Percentiles rank a stretch among this genome's conserved stretches.
These are phyloP conservation scores for Cladopsammia gracilis DNA, from an alignment of 64 coral and sea anemone species.

Conservation along the genomic window DNA sequence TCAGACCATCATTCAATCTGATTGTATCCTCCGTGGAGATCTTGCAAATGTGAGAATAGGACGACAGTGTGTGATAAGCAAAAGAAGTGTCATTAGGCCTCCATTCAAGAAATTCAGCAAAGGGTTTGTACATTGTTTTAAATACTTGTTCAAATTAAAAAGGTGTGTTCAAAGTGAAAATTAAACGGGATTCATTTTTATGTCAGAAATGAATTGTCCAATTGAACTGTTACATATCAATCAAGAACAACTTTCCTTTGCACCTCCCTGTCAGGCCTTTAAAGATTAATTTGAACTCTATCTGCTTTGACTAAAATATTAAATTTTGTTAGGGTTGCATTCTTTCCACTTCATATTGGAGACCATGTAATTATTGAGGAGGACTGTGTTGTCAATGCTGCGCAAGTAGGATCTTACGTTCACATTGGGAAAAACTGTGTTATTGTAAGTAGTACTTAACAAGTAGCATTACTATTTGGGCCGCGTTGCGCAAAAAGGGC, in stretches of 20 bases:
- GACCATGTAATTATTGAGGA: constrained; percentile 99
- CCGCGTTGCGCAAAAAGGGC: too few relatives aligned
- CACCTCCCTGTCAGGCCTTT: too few relatives aligned
- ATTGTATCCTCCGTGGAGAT: constrained; percentile 98
- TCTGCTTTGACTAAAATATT: neutral
- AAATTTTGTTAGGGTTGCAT: constrained; percentile 83
- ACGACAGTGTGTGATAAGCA: constrained; percentile 97
- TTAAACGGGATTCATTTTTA: neutral
- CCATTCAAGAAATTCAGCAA: constrained; percentile 99
- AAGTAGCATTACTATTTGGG: too few relatives aligned
- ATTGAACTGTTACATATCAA: too few relatives aligned
- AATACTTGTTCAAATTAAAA: neutral
- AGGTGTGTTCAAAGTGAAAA: neutral
- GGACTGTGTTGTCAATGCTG: constrained; percentile 98
- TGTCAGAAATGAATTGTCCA: too few relatives aligned
- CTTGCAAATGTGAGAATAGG: constrained; percentile 99
- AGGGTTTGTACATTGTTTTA: constrained; percentile 67
- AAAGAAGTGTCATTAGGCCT: constrained; percentile 97
- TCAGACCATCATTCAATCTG: constrained; percentile 98
- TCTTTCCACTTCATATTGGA: constrained; percentile 99
- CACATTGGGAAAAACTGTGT: constrained; percentile 99
- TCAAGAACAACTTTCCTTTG: too few relatives aligned
- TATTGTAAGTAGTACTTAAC: constrained; percentile 78
- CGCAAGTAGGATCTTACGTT: constrained; percentile 98
- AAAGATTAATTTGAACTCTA: too few relatives aligned